A percentile compares a stretch with the other conserved stretches of the same genome.
These are phyloP conservation scores for Metridium senile DNA, from an alignment of 92 coral and sea anemone species.

Conservation along the genomic window DNA sequence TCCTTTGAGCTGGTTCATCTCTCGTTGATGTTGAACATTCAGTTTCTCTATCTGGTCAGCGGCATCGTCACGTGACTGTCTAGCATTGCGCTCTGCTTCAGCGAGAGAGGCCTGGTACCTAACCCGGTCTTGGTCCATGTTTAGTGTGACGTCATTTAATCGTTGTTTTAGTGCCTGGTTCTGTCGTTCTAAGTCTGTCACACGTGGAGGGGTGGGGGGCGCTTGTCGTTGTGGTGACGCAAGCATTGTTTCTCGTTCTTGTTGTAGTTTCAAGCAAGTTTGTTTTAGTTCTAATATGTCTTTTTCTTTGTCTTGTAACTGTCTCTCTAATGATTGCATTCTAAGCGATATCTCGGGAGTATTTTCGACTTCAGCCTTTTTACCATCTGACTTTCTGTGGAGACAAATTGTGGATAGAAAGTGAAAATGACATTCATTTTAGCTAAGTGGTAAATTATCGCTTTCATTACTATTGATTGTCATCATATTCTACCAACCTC, in stretches of 20 bases:
- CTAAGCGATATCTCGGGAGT: not conserved
- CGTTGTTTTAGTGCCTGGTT: slow-evolving; percentile 73
- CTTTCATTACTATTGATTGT: too few relatives aligned
- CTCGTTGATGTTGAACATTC: slow-evolving; percentile 80
- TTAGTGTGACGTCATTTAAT: slow-evolving; percentile 65
- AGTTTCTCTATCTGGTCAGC: slow-evolving; percentile 84
- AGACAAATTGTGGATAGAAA: too few relatives aligned
- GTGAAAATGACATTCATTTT: too few relatives aligned
- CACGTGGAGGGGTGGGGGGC: slow-evolving; percentile 50
- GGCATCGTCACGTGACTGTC: slow-evolving; percentile 90
- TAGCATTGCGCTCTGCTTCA: slow-evolving; percentile 84
- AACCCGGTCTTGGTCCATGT: slow-evolving; percentile 89
- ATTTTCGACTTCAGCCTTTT: slow-evolving; percentile 1
- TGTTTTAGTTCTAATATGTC: slow-evolving; percentile 65
- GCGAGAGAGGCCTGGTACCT: slow-evolving; percentile 95
- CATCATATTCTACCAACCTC: too few relatives aligned
- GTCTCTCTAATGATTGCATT: slow-evolving; percentile 45
- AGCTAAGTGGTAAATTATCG: too few relatives aligned
- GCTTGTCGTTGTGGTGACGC: slow-evolving; percentile 52
- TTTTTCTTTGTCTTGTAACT: slow-evolving; percentile 67
- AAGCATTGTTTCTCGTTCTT: slow-evolving; percentile 79
- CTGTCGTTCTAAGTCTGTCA: slow-evolving; percentile 59
- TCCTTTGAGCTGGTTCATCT: slow-evolving; percentile 72
- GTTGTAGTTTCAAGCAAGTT: slow-evolving; percentile 81
- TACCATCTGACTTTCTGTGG: not conserved